Base-by-base conservation (phyloP, 2,113 vertebrate species). In the Kryptolebias marmoratus region DNA sequence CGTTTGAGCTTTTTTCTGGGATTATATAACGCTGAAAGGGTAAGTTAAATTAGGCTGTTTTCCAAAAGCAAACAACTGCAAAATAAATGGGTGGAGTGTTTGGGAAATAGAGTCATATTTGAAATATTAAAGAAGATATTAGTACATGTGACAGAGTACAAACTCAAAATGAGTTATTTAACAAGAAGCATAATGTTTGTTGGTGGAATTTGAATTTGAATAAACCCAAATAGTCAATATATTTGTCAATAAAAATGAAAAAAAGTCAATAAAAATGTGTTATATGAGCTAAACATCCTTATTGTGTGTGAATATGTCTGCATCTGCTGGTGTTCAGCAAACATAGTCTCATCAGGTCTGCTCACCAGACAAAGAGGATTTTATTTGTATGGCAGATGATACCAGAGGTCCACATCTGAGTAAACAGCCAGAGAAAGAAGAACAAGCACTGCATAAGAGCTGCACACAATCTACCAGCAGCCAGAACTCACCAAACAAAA, bases 341-440 rank as follows among this genome's bases (percentile, higher is more conserved):
- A 81, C 64, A 80, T 13, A 18, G 2, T 44, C 30, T 71, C 22
- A 39, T 55, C 52, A 39, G 50, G 60, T 75, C 71, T 42, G 50
- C 49, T 52, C 11, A 16, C 45, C 48, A 75, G 67, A 82, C 83
- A 83, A 88, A 79, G 71, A 76, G 52, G 63, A 78, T 78, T 81
- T 73, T 67, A 60, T 68, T 81, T 42, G 39, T 42, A 9, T 42
- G 1, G 82, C 69, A 83, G 69, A 79, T 77, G 76, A 88, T 84
- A 87, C 62, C 71, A 42, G 22, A 66, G 12, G 80, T 69, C 68
- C 64, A 80, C 81, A 87, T 86, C 83, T 85, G 86, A 83, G 77
- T 79, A 91, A 90, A 91, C 87, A 90, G 55, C 77, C 71, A 86
- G 79, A 69, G 71, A 5, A 74, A 64, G 45, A 48, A 55, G 56